These are phyloP conservation scores for Epinotia demarniana DNA, from an alignment of 2,888 invertebrate species.

Conservation along the genomic window DNA sequence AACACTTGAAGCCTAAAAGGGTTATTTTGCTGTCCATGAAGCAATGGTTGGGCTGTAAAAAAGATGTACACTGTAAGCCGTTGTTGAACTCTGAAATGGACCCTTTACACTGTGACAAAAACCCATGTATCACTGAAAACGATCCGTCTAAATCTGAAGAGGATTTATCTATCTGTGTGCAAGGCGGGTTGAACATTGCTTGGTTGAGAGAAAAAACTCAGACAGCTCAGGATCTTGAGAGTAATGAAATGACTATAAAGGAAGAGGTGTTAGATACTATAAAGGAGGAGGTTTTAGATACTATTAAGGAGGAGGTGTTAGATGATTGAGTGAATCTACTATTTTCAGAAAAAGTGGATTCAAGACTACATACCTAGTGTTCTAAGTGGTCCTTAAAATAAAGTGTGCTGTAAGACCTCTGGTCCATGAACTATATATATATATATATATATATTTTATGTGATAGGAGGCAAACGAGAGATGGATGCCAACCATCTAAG, in stretches of 20 bases:
- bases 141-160: neutral
- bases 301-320: neutral
- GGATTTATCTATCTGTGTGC: neutral
- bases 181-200: neutral
- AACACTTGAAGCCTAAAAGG: neutral
- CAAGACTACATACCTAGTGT: neutral
- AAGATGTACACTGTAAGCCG: neutral
- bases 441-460: too few relatives aligned
- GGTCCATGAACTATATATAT: too few relatives aligned
- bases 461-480: too few relatives aligned
- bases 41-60: neutral
- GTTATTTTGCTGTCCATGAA: neutral
- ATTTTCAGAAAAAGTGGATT: neutral
- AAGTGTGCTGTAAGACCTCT: too few relatives aligned
- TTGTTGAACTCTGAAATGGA: neutral
- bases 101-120: neutral
- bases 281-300: neutral
- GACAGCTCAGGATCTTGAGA: neutral
- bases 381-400: neutral
- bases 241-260: too few relatives aligned
- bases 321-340: neutral
- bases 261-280: too few relatives aligned
- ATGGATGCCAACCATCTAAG: too few relatives aligned
- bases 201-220: neutral
- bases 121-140: neutral